Evolutionary conservation across 2,888 invertebrate genomes (phyloP), one percentile per base, ranked within the genome.

Genomic region (Mythimna ferrago): DNA sequence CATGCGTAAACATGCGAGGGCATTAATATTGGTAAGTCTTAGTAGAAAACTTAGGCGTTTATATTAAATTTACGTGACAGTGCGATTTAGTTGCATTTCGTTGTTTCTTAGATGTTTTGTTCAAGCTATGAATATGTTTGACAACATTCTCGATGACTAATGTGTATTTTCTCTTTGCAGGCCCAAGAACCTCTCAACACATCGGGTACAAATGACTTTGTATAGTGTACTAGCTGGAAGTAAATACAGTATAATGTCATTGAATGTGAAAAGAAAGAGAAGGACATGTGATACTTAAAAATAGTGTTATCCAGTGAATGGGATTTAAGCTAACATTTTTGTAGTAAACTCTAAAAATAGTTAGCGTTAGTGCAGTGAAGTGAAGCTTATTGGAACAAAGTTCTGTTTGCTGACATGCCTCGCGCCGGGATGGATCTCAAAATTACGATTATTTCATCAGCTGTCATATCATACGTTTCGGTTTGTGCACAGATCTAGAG

Each of bases 181-280:
- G 98, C 98, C 90, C 97, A 98, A 96, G 98, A 98, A 96, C 98
- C 98, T 85, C 97, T 98, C 92, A 98, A 97, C 89, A 97, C 97
- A 93, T 97, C 97, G 91, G 98, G 98, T 93, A 97, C 97, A 93
- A 98, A 98, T 94, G 98, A 98, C 91, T 98, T 97, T 96, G 98
- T 98, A 96, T 98, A 97, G 94, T 95, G 93, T 91, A 78, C 90
- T 89, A 89, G 93, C 93, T 76, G 95, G 96, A 87, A 96, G 96
- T 92, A 94, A 96, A 94, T 96, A 95, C 91, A 90, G 92, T 91
- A 93, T 93, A 91, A 91, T 96, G 89, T 94, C 95, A 88, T 92
- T 96, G 89, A 94, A 95, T 93, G 95, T 93, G 91, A 96, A 96
- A 94, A 94, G 96, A 91, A 96, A 96, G 92, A 93, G 93, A 94